Evolutionary conservation across 2,797 vertebrate species (phyloP).

Genomic region (Taeniopygia guttata): DNA sequence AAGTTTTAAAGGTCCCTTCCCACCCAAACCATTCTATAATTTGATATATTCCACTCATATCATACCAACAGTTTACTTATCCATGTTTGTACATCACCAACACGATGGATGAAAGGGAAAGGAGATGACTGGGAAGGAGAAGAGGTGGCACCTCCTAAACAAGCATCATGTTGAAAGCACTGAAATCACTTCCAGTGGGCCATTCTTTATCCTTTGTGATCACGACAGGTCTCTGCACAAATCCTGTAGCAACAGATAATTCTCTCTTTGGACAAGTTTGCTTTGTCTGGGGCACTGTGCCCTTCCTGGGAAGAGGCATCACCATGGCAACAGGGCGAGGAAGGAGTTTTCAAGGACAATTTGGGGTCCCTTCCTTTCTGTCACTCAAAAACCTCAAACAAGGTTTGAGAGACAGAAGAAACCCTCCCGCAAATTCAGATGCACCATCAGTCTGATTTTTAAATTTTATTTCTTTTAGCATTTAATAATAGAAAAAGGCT

Average conservation of each 20-base stretch:
- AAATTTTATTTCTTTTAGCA: background rate
- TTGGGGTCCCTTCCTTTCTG: background rate
- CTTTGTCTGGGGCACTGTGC: background rate
- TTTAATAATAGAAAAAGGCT: background rate
- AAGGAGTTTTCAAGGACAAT: background rate
- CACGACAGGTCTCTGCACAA: background rate
- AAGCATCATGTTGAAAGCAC: background rate
- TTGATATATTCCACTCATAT: background rate
- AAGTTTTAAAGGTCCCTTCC: background rate
- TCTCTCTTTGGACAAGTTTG: background rate
- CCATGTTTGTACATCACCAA: background rate
- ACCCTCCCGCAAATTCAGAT: background rate
- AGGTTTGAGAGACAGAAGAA: background rate
- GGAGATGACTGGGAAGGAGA: background rate
- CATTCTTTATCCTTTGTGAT: rapidly evolving
- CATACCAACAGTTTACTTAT: background rate
- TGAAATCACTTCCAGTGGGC: background rate
- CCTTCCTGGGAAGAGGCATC: background rate
- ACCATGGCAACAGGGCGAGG: background rate
- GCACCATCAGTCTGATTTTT: rapidly evolving
- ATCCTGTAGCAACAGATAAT: background rate
- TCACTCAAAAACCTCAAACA: background rate
- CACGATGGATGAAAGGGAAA: background rate
- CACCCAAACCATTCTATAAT: background rate
- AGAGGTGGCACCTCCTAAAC: background rate